Percentiles rank a stretch among this genome's conserved stretches.
Conservation (phyloP, 2,113 vertebrate species). For the Otocyon megalotis region DNA sequence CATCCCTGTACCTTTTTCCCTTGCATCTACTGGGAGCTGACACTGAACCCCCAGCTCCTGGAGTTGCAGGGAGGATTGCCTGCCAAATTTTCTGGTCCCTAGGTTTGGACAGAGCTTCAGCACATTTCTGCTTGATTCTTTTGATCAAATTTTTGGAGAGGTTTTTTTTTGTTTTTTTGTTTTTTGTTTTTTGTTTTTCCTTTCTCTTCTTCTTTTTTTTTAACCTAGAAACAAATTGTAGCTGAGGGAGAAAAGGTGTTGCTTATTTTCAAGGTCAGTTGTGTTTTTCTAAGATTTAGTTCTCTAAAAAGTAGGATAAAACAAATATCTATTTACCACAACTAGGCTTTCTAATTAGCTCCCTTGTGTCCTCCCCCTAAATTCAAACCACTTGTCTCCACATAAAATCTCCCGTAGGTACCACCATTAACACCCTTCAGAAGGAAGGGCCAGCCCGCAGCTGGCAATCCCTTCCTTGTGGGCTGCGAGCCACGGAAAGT, state of each 20-base stretch:
- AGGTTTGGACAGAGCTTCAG: not conserved
- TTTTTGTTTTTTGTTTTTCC: no score
- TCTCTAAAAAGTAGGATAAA: constrained; percentile 57
- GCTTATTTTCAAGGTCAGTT: constrained; percentile 1
- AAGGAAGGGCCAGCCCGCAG: not conserved
- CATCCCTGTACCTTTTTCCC: no score
- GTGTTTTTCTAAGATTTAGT: constrained; percentile 64
- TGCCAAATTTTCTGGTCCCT: not conserved
- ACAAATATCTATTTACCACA: constrained; percentile 60
- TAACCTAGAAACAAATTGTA: constrained; percentile 7
- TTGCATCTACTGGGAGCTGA: not conserved
- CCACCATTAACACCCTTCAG: not conserved
- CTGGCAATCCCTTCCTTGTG: not conserved
- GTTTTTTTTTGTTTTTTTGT: not conserved
- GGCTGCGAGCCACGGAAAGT: not conserved
- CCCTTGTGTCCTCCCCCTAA: constrained; percentile 62
- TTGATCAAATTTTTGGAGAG: not conserved
- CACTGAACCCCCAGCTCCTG: not conserved
- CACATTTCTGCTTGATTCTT: not conserved
- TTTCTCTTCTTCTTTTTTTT: not conserved
- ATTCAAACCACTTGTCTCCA: constrained; percentile 75
- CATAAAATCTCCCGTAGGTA: constrained; percentile 11
- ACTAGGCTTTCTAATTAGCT: constrained; percentile 65
- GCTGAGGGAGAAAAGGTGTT: not conserved
- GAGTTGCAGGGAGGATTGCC: fast-evolving